phyloP scores from a whole-genome alignment of 2,113 vertebrate species.

The Dunckerocampus dactyliophorus region DNA sequence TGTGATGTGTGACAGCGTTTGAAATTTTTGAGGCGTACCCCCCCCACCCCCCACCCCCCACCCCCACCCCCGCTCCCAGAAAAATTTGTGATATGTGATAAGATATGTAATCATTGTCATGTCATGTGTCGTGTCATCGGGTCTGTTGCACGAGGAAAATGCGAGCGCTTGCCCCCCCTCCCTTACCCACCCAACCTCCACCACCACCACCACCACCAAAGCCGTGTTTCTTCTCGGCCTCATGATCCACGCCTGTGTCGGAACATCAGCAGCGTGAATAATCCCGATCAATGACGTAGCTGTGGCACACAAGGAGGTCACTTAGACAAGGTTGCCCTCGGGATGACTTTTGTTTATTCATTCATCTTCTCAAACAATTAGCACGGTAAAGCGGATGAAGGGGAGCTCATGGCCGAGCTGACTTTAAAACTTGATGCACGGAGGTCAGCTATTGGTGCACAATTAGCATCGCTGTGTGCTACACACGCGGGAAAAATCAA shows the following conservation, averaged over 20 bases:
- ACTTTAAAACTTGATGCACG: neutral
- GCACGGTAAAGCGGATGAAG: neutral
- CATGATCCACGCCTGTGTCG: constrained; percentile 45
- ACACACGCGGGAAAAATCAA: too few species aligned
- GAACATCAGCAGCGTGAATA: constrained; percentile 27
- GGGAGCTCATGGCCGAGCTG: neutral
- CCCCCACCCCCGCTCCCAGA: too few species aligned
- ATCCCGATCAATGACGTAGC: constrained; percentile 31
- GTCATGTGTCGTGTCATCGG: constrained; percentile 17
- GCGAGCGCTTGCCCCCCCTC: constrained; percentile 8
- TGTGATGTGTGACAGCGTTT: too few species aligned
- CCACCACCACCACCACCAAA: too few species aligned
- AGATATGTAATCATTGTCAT: too few species aligned
- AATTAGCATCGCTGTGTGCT: too few species aligned
- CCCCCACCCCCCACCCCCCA: too few species aligned
- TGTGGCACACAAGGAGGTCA: constrained; percentile 20
- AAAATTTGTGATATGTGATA: too few species aligned
- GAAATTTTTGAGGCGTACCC: too few species aligned
- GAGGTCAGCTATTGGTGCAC: too few species aligned
- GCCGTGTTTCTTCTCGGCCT: constrained; percentile 41
- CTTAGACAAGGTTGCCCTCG: constrained; percentile 20
- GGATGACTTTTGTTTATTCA: constrained; percentile 38
- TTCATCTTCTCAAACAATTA: neutral
- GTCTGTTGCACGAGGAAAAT: constrained; percentile 12
- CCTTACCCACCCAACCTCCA: too few species aligned